Evolutionary conservation across 2,113 vertebrate species (phyloP).

Genomic region (Ammodytes marinus): DNA sequence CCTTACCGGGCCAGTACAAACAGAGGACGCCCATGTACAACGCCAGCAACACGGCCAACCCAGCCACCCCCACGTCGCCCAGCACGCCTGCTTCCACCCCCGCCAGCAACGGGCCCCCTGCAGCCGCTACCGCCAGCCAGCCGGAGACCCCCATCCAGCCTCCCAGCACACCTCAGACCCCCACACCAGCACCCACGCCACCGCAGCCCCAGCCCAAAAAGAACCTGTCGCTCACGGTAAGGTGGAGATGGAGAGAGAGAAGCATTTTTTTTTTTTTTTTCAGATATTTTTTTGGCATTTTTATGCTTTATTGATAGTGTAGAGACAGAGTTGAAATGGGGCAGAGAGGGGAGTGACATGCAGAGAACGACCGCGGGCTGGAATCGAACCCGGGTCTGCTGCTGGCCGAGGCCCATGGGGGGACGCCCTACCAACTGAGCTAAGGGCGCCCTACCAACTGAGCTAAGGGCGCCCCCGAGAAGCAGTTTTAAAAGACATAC

Average conservation of each 20-base stretch:
- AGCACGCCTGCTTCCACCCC: slow-evolving; percentile 91
- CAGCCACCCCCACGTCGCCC: slow-evolving; percentile 85
- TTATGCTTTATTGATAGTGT: too few relatives aligned
- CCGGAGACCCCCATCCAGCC: slow-evolving; percentile 88
- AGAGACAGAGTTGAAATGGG: too few relatives aligned
- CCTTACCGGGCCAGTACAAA: slow-evolving; percentile 94
- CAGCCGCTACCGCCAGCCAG: slow-evolving; percentile 87
- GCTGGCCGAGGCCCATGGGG: too few relatives aligned
- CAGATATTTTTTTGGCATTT: too few relatives aligned
- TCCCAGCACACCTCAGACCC: slow-evolving; percentile 84
- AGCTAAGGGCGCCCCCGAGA: too few relatives aligned
- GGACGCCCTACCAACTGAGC: too few relatives aligned
- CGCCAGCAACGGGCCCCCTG: slow-evolving; percentile 86
- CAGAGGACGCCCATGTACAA: slow-evolving; percentile 97
- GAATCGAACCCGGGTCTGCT: too few relatives aligned
- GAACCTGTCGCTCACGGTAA: slow-evolving; percentile 94
- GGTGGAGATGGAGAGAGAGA: slow-evolving; percentile 3
- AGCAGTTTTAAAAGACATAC: not conserved
- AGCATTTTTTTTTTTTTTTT: too few relatives aligned
- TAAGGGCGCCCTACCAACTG: too few relatives aligned
- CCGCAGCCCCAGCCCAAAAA: slow-evolving; percentile 89
- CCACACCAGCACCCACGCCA: slow-evolving; percentile 69
- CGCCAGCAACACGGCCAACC: slow-evolving; percentile 88
- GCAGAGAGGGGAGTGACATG: too few relatives aligned
- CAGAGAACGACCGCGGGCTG: too few relatives aligned